These are phyloP conservation scores for Epicampocera succincta DNA, from an alignment of 2,888 invertebrate genomes.

Conservation along the genomic window DNA sequence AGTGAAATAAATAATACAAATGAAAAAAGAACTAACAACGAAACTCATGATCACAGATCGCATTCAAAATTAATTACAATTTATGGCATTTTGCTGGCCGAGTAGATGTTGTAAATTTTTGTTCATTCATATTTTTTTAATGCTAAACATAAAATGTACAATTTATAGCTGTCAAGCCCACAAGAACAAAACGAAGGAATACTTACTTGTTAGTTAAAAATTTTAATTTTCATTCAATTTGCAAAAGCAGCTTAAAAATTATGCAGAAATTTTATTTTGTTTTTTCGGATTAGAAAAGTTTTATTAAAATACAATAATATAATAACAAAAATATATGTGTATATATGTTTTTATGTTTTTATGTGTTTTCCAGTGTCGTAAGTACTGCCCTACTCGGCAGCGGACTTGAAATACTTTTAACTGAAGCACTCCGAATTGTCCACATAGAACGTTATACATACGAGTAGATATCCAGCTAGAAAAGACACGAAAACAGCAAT, in stretches of 20 bases:
- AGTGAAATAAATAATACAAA: constrained; percentile 52
- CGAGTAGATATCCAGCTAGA: too few species aligned
- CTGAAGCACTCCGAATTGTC: too few species aligned
- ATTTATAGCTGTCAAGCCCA: constrained; percentile 65
- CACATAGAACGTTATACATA: too few species aligned
- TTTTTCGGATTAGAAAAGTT: neutral
- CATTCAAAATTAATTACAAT: constrained; percentile 58
- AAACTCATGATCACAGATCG: constrained; percentile 32
- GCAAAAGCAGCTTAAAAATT: neutral
- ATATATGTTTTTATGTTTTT: too few species aligned
- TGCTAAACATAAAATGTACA: constrained; percentile 60
- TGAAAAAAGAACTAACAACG: neutral
- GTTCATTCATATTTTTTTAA: constrained; percentile 41
- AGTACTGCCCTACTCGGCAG: too few species aligned
- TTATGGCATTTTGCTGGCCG: constrained; percentile 48
- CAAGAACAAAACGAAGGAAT: constrained; percentile 18
- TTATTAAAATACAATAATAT: too few species aligned
- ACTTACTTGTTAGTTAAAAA: constrained; percentile 9
- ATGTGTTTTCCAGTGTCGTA: too few species aligned
- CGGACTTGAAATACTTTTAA: too few species aligned
- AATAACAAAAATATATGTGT: too few species aligned
- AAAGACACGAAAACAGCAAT: too few species aligned
- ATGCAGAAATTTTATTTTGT: neutral
- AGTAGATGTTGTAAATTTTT: constrained; percentile 43
- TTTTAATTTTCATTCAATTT: neutral